Conservation (phyloP, 2,797 vertebrate genomes). For the Trichosurus vulpecula region DNA sequence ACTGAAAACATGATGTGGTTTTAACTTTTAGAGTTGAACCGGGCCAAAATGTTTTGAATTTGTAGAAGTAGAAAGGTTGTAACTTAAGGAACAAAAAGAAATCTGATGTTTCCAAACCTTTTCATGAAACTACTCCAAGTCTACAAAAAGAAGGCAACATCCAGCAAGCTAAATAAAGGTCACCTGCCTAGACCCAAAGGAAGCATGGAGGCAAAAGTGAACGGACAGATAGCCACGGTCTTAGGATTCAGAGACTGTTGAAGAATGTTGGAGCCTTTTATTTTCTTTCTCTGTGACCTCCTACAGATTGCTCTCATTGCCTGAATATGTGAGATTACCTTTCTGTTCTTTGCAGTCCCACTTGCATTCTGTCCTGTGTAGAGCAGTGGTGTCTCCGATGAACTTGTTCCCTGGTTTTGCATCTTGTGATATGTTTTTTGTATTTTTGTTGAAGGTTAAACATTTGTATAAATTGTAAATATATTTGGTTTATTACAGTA, state of each 20-base stretch:
- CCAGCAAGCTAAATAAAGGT: constrained; percentile 58
- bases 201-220: constrained; percentile 64
- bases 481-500: constrained; percentile 96
- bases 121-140: constrained; percentile 76
- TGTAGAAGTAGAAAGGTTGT: constrained; percentile 84
- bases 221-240: constrained; percentile 75
- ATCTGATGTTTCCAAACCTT: constrained; percentile 77
- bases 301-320: constrained; percentile 77
- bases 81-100: constrained; percentile 78
- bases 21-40: constrained; percentile 83
- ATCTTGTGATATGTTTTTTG: constrained; percentile 86
- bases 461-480: constrained; percentile 98
- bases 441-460: constrained; percentile 90
- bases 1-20: constrained; percentile 85
- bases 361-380: constrained; percentile 83
- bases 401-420: constrained; percentile 87
- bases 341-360: constrained; percentile 81
- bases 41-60: constrained; percentile 86
- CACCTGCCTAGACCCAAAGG: constrained; percentile 73
- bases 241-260: constrained; percentile 73
- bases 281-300: constrained; percentile 78
- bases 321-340: constrained; percentile 82
- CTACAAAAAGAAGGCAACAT: constrained; percentile 77
- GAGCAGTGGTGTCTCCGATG: constrained; percentile 83
- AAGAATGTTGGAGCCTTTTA: constrained; percentile 74